Evolutionary conservation across 1,140 invertebrate species (phyloP), one percentile per base, ranked within the genome.

Genomic region (Drosophila tristis): DNA sequence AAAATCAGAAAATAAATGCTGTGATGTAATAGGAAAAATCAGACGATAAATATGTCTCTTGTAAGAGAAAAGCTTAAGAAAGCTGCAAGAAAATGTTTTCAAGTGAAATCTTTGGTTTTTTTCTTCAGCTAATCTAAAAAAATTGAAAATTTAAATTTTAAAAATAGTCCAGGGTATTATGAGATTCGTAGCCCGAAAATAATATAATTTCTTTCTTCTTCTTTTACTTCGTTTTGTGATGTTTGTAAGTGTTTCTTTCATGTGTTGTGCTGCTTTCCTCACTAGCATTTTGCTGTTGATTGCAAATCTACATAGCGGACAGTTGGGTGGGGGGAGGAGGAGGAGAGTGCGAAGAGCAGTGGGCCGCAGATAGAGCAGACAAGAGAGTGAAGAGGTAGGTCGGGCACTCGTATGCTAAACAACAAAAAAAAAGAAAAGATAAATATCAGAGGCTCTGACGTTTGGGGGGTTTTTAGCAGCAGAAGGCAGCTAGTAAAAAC

Each of bases 221-320:
- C 9, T 31, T 31, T 13, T 11, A 5, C 35, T 39, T 5, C 35
- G 35, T 67, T 53, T 35, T 56, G 56, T 49, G 31, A 35, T 47
- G 31, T 39, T 50, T 58, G 47, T 16, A 26, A 64, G 55, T 66
- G 53, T 62, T 66, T 57, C 73, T 71, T 65, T 58, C 58, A 67
- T 68, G 79, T 51, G 35, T 4, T 39, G 9, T 13, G 35, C 35
- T 74, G 74, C 80, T 84, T 82, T 84, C 75, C 75, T 84, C 80
- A 55, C 78, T 78, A 67, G 67, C 57, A 62, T 85, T 80, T 79
- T 82, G 74, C 77, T 70, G 78, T 80, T 82, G 78, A 81, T 82
- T 81, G 76, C 79, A 74, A 64, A 81, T 81, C 79, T 78, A 81
- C 78, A 81, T 74, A 76, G 35, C 66, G 78, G 53, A 70, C 63